Percentiles rank a stretch among this genome's conserved stretches.
phyloP scores from a whole-genome alignment of 2,888 invertebrate genomes.

The Andrena praecox region DNA sequence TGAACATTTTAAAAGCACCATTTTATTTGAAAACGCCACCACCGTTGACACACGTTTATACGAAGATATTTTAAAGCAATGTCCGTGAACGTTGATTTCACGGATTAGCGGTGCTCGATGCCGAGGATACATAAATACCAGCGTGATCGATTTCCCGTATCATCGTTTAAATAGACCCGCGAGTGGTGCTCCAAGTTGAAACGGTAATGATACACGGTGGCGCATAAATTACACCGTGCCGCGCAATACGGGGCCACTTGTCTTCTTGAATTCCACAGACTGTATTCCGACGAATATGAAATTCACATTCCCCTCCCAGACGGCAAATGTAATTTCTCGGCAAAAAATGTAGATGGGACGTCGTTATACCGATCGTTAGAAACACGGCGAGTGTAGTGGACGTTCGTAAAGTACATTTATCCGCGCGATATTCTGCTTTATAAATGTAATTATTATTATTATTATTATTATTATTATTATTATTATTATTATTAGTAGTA shows the following conservation, averaged over 20 bases:
- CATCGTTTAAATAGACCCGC: slow-evolving; percentile 28
- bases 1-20: slow-evolving; percentile 15
- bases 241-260: slow-evolving; percentile 2
- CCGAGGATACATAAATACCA: slow-evolving; percentile 6
- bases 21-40: neutral
- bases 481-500: no score
- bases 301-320: slow-evolving; percentile 23
- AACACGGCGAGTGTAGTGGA: neutral
- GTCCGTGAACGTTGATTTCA: neutral
- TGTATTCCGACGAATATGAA: slow-evolving; percentile 1
- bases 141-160: slow-evolving; percentile 13
- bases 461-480: no score
- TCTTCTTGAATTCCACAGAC: slow-evolving; percentile 32
- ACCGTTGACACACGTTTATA: neutral
- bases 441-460: neutral
- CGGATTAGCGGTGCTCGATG: neutral
- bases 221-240: slow-evolving; percentile 32
- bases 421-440: neutral
- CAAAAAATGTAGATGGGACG: slow-evolving; percentile 38
- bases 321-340: slow-evolving; percentile 1
- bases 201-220: slow-evolving; percentile 37
- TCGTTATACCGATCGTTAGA: slow-evolving; percentile 47
- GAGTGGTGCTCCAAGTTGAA: slow-evolving; percentile 33
- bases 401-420: slow-evolving; percentile 4
- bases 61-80: neutral